These are phyloP conservation scores for Sycobia sp. DNA, from an alignment of 1,140 invertebrate species.

Conservation along the genomic window DNA sequence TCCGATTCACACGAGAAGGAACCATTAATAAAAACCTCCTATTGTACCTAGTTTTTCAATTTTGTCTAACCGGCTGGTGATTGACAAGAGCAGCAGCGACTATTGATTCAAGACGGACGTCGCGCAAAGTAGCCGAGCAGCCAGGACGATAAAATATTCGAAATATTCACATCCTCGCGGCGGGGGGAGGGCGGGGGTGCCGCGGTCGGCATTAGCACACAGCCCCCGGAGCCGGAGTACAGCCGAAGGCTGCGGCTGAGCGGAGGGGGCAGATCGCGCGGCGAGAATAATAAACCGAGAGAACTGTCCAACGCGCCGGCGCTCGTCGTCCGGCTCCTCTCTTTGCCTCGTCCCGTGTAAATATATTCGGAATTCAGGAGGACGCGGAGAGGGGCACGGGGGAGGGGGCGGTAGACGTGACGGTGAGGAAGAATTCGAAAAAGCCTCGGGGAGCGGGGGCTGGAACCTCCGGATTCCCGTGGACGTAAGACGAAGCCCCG, in stretches of 20 bases:
- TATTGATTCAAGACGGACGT: too few species aligned
- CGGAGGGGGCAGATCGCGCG: neutral
- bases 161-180: conserved; percentile 10
- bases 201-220: too few species aligned
- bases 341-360: conserved; percentile 8
- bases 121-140: too few species aligned
- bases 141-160: neutral
- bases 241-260: too few species aligned
- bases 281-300: conserved; percentile 27
- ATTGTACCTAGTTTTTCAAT: too few species aligned
- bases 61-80: too few species aligned
- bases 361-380: conserved; percentile 33
- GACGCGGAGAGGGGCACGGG: too few species aligned
- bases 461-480: neutral
- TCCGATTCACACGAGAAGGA: too few species aligned
- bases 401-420: conserved; percentile 16
- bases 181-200: too few species aligned
- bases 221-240: too few species aligned
- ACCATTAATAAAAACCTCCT: too few species aligned
- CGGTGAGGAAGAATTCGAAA: conserved; percentile 22
- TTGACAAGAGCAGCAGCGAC: too few species aligned
- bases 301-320: conserved; percentile 14
- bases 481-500: neutral
- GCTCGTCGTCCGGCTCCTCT: neutral
- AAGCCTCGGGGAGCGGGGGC: neutral